phyloP scores from a whole-genome alignment of 1,140 invertebrate genomes.

The Pectinophora gossypiella region DNA sequence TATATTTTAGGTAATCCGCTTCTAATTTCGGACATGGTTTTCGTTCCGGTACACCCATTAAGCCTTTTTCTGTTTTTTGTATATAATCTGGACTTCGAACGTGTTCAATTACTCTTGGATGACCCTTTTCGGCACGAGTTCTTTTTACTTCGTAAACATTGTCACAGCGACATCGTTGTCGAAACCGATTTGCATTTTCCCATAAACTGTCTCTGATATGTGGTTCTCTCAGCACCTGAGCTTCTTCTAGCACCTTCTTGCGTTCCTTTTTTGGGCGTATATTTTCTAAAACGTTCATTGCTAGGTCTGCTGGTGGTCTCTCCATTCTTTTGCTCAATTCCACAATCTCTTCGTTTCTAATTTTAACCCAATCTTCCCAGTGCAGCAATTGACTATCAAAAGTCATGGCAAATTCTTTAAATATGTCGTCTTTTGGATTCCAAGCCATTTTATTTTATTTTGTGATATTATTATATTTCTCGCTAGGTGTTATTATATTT shows the following conservation, averaged over 20 bases:
- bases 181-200: constrained; percentile 48
- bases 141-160: constrained; percentile 42
- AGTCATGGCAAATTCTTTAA: constrained; percentile 3
- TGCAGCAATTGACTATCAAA: constrained; percentile 44
- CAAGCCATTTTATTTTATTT: constrained; percentile 4
- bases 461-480: too few relatives aligned
- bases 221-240: constrained; percentile 42
- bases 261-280: constrained; percentile 48
- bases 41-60: constrained; percentile 29
- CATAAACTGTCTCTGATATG: constrained; percentile 39
- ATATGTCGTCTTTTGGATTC: constrained; percentile 8
- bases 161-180: constrained; percentile 44
- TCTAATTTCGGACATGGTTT: constrained; percentile 31
- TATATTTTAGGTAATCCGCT: constrained; percentile 37
- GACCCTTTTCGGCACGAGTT: constrained; percentile 40
- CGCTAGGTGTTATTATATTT: too few relatives aligned
- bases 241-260: constrained; percentile 48
- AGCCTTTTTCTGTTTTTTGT: constrained; percentile 50
- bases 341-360: constrained; percentile 47
- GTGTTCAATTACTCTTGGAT: constrained; percentile 46
- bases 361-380: constrained; percentile 65
- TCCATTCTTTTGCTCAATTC: constrained; percentile 29
- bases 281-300: constrained; percentile 51
- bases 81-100: constrained; percentile 58
- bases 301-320: constrained; percentile 40